phyloP scores from a whole-genome alignment of 2,888 invertebrate genomes.

The Sarcophaga subvicina region DNA sequence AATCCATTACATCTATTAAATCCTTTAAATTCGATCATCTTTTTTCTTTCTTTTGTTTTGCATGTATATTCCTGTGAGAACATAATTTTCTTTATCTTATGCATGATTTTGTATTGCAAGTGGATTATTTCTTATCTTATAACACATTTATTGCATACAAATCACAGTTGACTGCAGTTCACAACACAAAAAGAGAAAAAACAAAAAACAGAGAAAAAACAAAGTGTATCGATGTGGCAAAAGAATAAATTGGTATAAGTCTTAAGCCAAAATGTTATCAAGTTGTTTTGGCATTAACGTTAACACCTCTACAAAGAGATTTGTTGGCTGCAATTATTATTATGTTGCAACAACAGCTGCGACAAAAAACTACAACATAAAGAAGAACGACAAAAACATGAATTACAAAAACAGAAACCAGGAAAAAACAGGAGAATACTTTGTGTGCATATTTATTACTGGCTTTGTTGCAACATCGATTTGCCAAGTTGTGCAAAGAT shows the following conservation, averaged over 20 bases:
- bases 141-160: slow-evolving; percentile 39
- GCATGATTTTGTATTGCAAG: background rate
- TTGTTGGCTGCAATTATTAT: slow-evolving; percentile 58
- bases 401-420: slow-evolving; percentile 27
- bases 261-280: slow-evolving; percentile 55
- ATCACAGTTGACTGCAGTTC: slow-evolving; percentile 47
- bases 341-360: slow-evolving; percentile 3
- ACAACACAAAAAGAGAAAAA: background rate
- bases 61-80: background rate
- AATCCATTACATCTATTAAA: too few species aligned
- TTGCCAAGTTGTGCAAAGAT: background rate
- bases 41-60: background rate
- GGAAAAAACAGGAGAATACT: slow-evolving; percentile 24
- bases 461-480: slow-evolving; percentile 50
- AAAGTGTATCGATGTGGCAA: background rate
- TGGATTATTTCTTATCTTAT: slow-evolving; percentile 17
- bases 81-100: background rate
- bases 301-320: slow-evolving; percentile 62
- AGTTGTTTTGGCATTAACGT: slow-evolving; percentile 63
- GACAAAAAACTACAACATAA: slow-evolving; percentile 17
- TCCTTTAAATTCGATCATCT: background rate
- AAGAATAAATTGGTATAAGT: background rate
- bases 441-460: slow-evolving; percentile 29
- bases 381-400: background rate
- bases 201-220: background rate